Base-by-base conservation (phyloP, 2,888 invertebrate species). In the Teinopalpus imperialis region DNA sequence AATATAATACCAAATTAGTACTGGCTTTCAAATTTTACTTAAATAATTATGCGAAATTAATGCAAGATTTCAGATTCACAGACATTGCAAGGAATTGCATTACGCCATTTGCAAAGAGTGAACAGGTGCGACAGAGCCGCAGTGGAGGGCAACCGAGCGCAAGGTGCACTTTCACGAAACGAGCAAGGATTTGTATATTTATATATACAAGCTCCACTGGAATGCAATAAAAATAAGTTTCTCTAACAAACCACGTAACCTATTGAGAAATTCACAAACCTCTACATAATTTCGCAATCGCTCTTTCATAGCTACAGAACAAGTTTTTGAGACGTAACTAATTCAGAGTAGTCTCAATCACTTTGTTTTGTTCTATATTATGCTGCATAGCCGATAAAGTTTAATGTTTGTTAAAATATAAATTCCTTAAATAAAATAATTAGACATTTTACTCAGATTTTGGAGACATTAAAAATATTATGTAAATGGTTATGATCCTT, bases 101-200 rank as follows among this genome's bases (percentile, higher is more conserved):
- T 77, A 78, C 81, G 78, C 73, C 85, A 86, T 80, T 68, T 82
- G 81, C 69, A 69, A 66, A 66, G 72, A 74, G 74, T 68, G 69
- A 59, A 74, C 86, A 70, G 59, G 64, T 63, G 56, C 53, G 57
- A 54, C 59, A 57, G 54, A 37, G 59, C 56, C 13, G 35, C 16
- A 14, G 29, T 13, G 10, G 21, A 18, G 13, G 40, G 39, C 39
- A 26, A n/a, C 13, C 53, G 66, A 59, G 57, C 63, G 74, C 78
- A 81, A 81, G 79, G 75, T 82, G 82, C 72, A 72, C 74, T 78
- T 81, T 82, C 77, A 66, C 74, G 63, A 63, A 51, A 63, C 59
- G 59, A 53, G 59, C 62, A 69, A 75, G 67, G 71, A 70, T 72
- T 74, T 62, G 59, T 53, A 59, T 57, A 62, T 49, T 35, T 36